Evolutionary conservation across 2,888 invertebrate genomes (phyloP).

Genomic region (Plebejus anna): DNA sequence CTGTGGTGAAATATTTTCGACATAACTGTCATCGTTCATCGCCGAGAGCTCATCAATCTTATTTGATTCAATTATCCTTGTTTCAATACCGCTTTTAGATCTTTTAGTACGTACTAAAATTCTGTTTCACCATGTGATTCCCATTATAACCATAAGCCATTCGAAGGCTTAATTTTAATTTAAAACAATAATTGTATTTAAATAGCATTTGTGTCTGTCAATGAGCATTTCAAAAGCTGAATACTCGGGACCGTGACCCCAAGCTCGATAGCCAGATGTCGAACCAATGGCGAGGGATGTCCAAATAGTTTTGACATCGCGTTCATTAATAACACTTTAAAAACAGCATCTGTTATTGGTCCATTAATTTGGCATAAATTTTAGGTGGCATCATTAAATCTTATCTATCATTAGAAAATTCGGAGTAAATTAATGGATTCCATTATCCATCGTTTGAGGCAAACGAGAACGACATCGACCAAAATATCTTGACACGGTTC

Average conservation of each 20-base stretch:
- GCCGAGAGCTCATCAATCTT: background rate
- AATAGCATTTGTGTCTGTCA: background rate
- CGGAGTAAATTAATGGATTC: background rate
- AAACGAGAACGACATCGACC: constrained; percentile 45
- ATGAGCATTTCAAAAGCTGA: background rate
- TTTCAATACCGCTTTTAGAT: background rate
- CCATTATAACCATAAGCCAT: no score
- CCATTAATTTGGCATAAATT: background rate
- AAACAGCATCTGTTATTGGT: constrained; percentile 2
- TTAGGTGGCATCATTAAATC: background rate
- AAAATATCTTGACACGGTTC: constrained; percentile 49
- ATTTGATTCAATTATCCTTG: background rate
- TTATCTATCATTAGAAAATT: constrained; percentile 4
- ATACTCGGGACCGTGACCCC: constrained; percentile 2
- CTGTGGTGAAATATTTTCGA: constrained; percentile 14
- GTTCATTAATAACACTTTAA: constrained; percentile 16
- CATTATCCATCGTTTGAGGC: constrained; percentile 21
- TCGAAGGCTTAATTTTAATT: background rate
- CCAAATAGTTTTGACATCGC: constrained; percentile 9
- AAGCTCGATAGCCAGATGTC: constrained; percentile 17
- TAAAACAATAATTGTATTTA: background rate
- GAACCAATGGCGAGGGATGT: constrained; percentile 7
- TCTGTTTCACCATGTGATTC: no score
- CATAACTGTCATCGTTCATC: background rate
- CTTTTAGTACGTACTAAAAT: background rate